Evolutionary conservation across 2,113 vertebrate genomes (phyloP).

Genomic region (Choloepus hoffmanni): DNA sequence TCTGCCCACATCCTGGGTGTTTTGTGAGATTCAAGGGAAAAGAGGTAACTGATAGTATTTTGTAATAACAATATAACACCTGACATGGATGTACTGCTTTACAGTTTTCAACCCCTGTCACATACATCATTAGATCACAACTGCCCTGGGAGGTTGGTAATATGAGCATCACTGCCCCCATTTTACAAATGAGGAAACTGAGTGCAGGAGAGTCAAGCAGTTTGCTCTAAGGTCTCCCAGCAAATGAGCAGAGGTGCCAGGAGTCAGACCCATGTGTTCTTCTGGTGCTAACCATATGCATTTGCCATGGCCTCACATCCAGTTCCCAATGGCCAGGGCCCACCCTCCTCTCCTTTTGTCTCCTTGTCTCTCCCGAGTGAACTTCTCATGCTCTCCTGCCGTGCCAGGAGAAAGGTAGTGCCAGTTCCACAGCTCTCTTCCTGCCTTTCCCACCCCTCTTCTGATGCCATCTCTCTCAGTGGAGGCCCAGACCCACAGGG

Average conservation of each 20-base stretch:
- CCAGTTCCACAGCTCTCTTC: constrained; percentile 35
- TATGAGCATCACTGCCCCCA: not conserved
- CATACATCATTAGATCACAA: constrained; percentile 24
- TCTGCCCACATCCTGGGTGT: constrained; percentile 16
- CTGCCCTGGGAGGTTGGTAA: not conserved
- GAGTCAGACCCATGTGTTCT: not conserved
- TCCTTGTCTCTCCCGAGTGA: not conserved
- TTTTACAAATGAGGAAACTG: constrained; percentile 54
- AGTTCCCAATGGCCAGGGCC: not conserved
- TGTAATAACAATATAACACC: constrained; percentile 33
- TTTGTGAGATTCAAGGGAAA: constrained; percentile 39
- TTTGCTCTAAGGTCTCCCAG: constrained; percentile 21
- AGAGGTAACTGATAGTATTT: constrained; percentile 31
- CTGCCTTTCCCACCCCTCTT: constrained; percentile 1
- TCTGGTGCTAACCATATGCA: not conserved
- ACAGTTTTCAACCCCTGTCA: constrained; percentile 1
- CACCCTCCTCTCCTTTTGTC: constrained; percentile 16
- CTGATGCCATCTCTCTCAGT: not conserved
- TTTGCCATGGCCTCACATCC: not conserved
- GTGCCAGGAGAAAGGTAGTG: not conserved
- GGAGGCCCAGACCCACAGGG: not conserved
- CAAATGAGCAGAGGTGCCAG: not conserved
- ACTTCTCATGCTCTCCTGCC: constrained; percentile 40
- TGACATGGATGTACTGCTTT: constrained; percentile 1
- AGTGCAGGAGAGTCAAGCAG: not conserved